A percentile compares a stretch with the other conserved stretches of the same genome.
These are phyloP conservation scores for Drosophila grimshawi DNA, from an alignment of 1,140 invertebrate species.

Conservation along the genomic window DNA sequence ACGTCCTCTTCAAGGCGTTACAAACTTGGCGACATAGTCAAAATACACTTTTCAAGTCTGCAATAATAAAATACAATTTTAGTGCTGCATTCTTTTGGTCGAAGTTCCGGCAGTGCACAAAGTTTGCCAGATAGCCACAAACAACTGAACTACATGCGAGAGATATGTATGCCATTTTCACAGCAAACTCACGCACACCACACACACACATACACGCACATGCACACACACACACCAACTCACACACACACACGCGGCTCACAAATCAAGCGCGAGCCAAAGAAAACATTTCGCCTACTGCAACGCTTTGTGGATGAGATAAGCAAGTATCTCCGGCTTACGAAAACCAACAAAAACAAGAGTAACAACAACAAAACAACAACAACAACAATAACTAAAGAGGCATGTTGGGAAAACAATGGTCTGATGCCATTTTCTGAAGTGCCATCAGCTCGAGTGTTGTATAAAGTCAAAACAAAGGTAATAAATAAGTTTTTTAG, in stretches of 20 bases:
- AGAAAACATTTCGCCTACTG: conserved; percentile 46
- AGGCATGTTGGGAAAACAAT: conserved; percentile 47
- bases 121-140: conserved; percentile 15
- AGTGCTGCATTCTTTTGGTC: background rate
- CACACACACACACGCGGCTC: conserved; percentile 17
- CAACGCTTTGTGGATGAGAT: conserved; percentile 38
- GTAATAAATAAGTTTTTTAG: conserved; percentile 74
- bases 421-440: conserved; percentile 70
- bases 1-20: too few species aligned
- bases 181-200: conserved; percentile 24
- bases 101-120: background rate
- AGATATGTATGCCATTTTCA: conserved; percentile 35
- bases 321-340: conserved; percentile 59
- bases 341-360: conserved; percentile 3
- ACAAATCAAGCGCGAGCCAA: conserved; percentile 64
- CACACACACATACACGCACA: conserved; percentile 9
- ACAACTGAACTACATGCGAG: conserved; percentile 18
- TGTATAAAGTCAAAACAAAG: conserved; percentile 79
- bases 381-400: conserved; percentile 19
- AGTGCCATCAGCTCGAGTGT: conserved; percentile 68
- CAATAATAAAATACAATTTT: conserved; percentile 6
- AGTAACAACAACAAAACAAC: conserved; percentile 12
- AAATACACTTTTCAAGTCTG: too few species aligned
- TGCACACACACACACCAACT: conserved; percentile 20
- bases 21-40: too few species aligned